These are phyloP conservation scores for Zaprionus tsacasi DNA, from an alignment of 1,140 invertebrate genomes.

Conservation along the genomic window DNA sequence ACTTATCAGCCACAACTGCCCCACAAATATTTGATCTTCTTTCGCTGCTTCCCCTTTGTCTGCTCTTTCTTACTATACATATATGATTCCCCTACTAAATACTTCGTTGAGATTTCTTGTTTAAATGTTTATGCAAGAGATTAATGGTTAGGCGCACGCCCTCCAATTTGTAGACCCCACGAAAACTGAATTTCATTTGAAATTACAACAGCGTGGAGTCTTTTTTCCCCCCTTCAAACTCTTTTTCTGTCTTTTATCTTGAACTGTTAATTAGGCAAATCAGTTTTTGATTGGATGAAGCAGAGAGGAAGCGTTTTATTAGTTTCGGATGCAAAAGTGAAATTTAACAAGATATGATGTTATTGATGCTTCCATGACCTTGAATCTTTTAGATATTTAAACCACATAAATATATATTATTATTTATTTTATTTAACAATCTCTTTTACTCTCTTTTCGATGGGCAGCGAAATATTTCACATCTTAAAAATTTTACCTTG, in stretches of 20 bases:
- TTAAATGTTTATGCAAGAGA: conserved; percentile 73
- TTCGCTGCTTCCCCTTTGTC: conserved; percentile 19
- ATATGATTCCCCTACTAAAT: background rate
- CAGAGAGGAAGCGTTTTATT: conserved; percentile 49
- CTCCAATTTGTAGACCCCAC: conserved; percentile 36
- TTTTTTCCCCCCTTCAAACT: background rate
- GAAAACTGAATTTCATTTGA: conserved; percentile 28
- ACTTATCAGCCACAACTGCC: conserved; percentile 52
- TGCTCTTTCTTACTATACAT: background rate
- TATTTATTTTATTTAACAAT: background rate
- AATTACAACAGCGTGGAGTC: conserved; percentile 44
- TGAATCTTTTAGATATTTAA: background rate
- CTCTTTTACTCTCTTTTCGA: background rate
- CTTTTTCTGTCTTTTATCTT: conserved; percentile 34
- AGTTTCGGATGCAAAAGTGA: conserved; percentile 52
- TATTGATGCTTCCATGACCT: conserved; percentile 1
- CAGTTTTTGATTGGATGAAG: conserved; percentile 52
- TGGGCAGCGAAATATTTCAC: background rate
- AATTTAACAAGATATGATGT: background rate
- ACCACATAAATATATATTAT: background rate
- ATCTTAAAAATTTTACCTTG: conserved; percentile 12
- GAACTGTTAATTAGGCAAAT: conserved; percentile 69
- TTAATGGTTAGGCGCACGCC: conserved; percentile 80
- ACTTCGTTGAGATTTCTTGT: conserved; percentile 59
- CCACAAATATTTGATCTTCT: conserved; percentile 70